Evolutionary conservation across 2,888 invertebrate species (phyloP).

Genomic region (Zygogramma bicolorata): DNA sequence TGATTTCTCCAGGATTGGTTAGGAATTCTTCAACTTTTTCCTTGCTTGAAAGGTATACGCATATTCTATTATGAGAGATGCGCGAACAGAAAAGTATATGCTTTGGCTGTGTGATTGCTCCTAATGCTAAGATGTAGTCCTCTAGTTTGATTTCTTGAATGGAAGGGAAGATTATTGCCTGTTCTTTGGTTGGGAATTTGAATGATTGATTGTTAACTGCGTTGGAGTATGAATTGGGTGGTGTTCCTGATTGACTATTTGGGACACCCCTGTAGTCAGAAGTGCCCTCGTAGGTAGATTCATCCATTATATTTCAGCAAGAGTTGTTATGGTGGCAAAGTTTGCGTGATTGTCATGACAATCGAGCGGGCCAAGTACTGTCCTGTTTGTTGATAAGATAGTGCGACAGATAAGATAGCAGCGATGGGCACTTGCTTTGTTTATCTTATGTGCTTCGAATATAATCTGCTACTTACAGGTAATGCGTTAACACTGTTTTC

Average conservation of each 20-base stretch:
- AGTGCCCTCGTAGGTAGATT: neutral
- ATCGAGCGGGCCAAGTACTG: no score
- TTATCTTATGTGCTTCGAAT: no score
- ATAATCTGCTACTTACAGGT: no score
- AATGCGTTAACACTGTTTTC: no score
- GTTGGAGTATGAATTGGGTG: neutral
- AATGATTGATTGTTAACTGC: neutral
- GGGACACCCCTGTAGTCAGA: neutral
- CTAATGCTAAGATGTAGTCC: neutral
- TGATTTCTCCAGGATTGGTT: neutral
- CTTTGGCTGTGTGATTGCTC: neutral
- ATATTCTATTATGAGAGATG: no score
- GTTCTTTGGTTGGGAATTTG: neutral
- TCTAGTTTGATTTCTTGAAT: neutral
- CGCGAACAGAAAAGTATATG: no score
- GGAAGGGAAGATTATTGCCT: neutral
- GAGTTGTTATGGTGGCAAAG: neutral
- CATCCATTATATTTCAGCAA: neutral
- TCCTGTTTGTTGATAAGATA: no score
- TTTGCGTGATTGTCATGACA: no score
- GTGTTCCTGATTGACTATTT: neutral
- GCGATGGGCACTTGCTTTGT: no score
- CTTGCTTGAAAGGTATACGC: neutral
- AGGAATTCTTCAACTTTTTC: neutral
- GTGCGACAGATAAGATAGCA: no score